phyloP scores from a whole-genome alignment of 2,797 vertebrate genomes.

The Urocyon cinereoargenteus region DNA sequence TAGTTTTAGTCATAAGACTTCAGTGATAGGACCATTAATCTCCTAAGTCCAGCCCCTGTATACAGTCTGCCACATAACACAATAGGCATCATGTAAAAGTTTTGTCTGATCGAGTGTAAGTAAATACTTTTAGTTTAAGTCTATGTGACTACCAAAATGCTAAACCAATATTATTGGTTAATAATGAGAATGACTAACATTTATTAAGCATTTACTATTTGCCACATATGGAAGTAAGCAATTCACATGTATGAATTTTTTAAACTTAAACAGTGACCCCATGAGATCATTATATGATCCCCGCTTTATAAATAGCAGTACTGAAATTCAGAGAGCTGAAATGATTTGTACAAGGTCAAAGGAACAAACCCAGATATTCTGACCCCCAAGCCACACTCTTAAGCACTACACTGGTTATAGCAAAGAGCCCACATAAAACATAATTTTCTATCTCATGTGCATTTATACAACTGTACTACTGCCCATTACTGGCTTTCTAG shows the following conservation, averaged over 20 bases:
- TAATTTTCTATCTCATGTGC: neutral
- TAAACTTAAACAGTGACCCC: neutral
- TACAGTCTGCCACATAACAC: neutral
- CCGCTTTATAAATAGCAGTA: neutral
- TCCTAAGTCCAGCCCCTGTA: neutral
- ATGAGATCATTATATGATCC: neutral
- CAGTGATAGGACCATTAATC: neutral
- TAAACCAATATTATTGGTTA: neutral
- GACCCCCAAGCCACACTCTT: neutral
- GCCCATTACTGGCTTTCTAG: neutral
- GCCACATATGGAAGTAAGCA: neutral
- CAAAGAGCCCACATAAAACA: neutral
- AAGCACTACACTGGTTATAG: neutral
- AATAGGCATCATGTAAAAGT: neutral
- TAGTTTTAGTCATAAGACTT: neutral
- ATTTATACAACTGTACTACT: neutral
- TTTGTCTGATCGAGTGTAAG: neutral
- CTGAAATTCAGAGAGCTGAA: neutral
- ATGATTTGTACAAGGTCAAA: neutral
- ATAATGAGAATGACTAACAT: constrained; percentile 7
- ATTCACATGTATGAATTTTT: neutral
- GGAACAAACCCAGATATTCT: neutral
- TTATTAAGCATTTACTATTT: neutral
- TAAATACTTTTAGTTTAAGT: neutral
- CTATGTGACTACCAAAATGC: neutral